These are phyloP conservation scores for Geotrupes spiniger DNA, from an alignment of 2,888 invertebrate species.

Conservation along the genomic window DNA sequence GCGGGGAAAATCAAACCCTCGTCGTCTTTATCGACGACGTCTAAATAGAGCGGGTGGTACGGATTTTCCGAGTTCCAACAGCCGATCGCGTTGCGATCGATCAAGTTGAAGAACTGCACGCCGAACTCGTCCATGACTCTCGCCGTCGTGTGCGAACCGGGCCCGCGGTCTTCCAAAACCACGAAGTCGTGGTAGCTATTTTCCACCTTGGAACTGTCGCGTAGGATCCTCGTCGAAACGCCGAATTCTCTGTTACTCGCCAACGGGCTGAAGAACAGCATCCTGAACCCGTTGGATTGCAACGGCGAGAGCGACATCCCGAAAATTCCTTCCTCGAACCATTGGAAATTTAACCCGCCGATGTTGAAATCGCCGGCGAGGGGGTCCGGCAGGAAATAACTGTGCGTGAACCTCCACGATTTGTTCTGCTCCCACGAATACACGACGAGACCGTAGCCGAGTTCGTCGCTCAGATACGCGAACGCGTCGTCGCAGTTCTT, in stretches of 20 bases:
- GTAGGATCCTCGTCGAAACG: slow-evolving; percentile 70
- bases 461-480: slow-evolving; percentile 78
- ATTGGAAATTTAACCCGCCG: slow-evolving; percentile 80
- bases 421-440: slow-evolving; percentile 75
- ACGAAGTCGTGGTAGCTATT: slow-evolving; percentile 71
- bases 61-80: slow-evolving; percentile 75
- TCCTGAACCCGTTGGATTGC: slow-evolving; percentile 65
- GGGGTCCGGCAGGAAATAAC: slow-evolving; percentile 80
- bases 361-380: slow-evolving; percentile 74
- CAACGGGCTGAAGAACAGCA: slow-evolving; percentile 75
- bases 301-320: slow-evolving; percentile 67
- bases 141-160: slow-evolving; percentile 68
- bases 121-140: slow-evolving; percentile 74
- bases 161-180: slow-evolving; percentile 63
- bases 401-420: slow-evolving; percentile 78
- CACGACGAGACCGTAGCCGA: slow-evolving; percentile 76
- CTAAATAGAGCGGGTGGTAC: slow-evolving; percentile 64
- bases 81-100: slow-evolving; percentile 79
- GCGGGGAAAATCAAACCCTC: slow-evolving; percentile 73
- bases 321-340: slow-evolving; percentile 79
- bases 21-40: slow-evolving; percentile 71
- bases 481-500: slow-evolving; percentile 71
- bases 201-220: slow-evolving; percentile 64
- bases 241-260: slow-evolving; percentile 77
- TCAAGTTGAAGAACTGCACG: slow-evolving; percentile 71